Evolutionary conservation across 2,113 vertebrate genomes (phyloP).

Genomic region (Hemiprocne comata): DNA sequence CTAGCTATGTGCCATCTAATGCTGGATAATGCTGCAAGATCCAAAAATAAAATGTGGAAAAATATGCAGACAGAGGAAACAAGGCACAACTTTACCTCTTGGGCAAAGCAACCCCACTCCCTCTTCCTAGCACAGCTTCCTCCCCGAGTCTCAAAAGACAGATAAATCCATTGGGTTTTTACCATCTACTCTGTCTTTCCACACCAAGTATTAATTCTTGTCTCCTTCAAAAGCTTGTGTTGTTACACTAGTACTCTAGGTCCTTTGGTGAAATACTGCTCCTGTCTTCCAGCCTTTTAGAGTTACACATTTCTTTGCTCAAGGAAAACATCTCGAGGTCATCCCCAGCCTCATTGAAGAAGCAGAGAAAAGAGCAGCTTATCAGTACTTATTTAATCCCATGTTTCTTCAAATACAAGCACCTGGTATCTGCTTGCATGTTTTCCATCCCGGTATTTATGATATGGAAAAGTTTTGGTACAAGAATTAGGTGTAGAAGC

Average conservation of each 20-base stretch:
- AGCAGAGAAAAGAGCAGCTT: not conserved
- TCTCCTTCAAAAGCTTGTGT: not conserved
- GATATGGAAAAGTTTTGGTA: not conserved
- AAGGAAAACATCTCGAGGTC: not conserved
- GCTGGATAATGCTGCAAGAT: constrained; percentile 2
- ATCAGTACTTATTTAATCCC: not conserved
- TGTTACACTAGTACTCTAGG: not conserved
- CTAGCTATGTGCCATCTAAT: not conserved
- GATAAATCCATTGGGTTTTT: not conserved
- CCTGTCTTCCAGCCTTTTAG: not conserved
- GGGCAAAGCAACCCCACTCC: not conserved
- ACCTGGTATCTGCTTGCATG: not conserved
- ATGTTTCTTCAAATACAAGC: not conserved
- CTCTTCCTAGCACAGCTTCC: not conserved
- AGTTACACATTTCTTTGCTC: not conserved
- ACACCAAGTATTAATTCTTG: not conserved
- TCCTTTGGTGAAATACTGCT: not conserved
- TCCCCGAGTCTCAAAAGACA: not conserved
- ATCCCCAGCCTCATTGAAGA: not conserved
- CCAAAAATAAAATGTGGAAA: constrained; percentile 43
- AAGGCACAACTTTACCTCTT: not conserved
- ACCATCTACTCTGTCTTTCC: not conserved
- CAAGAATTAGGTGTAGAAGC: not conserved
- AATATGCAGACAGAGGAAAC: not conserved
- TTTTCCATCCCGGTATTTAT: not conserved